phyloP scores from a whole-genome alignment of 2,797 vertebrate species.

The Gallinago solitaria region DNA sequence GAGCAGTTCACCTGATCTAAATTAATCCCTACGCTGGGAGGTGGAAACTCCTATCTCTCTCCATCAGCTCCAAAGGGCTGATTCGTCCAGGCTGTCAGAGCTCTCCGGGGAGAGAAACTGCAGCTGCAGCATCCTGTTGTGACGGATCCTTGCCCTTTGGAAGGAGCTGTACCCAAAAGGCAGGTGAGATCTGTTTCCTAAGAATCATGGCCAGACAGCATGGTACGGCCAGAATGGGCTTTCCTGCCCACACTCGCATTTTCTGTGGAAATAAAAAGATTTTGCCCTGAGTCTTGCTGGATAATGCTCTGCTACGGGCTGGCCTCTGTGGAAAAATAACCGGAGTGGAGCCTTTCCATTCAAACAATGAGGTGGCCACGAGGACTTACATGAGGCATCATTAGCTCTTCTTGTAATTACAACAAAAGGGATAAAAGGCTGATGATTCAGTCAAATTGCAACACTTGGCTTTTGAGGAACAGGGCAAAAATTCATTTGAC shows the following conservation, averaged over 20 bases:
- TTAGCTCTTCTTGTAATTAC: neutral
- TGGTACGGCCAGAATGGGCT: neutral
- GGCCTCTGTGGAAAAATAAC: neutral
- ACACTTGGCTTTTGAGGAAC: neutral
- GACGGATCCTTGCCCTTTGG: neutral
- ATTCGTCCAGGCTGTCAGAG: neutral
- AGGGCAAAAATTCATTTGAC: neutral
- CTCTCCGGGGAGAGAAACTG: neutral
- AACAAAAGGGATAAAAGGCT: neutral
- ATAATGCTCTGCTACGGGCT: neutral
- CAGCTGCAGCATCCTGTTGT: neutral
- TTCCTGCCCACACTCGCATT: neutral
- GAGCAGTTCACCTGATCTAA: neutral
- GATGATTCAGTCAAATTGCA: neutral
- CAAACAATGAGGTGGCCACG: neutral
- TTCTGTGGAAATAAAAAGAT: neutral
- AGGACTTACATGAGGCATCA: neutral
- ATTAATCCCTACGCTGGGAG: neutral
- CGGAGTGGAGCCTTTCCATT: neutral
- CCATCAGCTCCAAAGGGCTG: neutral
- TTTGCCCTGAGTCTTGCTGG: neutral
- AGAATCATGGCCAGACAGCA: neutral
- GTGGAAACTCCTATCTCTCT: neutral
- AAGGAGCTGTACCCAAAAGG: neutral
- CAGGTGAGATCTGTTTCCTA: neutral